phyloP scores from a whole-genome alignment of 2,797 vertebrate species.

The Dipus sagitta region DNA sequence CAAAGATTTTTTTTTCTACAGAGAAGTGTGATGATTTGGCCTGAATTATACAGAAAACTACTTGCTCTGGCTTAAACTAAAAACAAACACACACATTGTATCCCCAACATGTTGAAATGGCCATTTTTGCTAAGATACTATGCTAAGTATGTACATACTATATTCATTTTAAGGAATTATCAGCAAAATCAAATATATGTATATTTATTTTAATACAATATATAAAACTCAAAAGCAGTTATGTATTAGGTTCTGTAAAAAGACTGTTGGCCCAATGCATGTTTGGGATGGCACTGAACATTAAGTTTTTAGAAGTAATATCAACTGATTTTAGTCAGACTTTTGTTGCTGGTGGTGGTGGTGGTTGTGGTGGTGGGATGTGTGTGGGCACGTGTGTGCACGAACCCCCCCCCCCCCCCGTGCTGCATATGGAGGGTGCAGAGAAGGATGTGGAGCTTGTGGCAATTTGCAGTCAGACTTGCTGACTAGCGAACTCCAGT shows the following conservation, averaged over 20 bases:
- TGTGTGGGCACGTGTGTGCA: too few species aligned
- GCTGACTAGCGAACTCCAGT: too few species aligned
- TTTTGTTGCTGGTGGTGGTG: too few species aligned
- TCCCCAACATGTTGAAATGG: neutral
- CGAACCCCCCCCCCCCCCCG: too few species aligned
- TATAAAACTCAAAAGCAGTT: neutral
- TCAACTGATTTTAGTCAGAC: neutral
- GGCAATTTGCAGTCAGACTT: too few species aligned
- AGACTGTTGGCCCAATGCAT: neutral
- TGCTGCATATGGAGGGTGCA: too few species aligned
- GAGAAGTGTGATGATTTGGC: neutral
- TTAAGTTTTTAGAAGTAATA: slow-evolving; percentile 12
- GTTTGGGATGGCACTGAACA: neutral
- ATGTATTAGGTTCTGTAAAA: neutral
- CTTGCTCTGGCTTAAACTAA: slow-evolving; percentile 33
- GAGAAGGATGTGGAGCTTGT: too few species aligned
- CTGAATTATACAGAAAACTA: neutral
- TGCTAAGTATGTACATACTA: neutral
- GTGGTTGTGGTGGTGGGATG: too few species aligned
- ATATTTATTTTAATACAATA: neutral
- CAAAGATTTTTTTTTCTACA: neutral
- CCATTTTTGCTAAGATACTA: neutral
- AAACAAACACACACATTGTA: neutral
- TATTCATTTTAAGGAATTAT: neutral
- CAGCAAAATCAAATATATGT: slow-evolving; percentile 12